Percentiles rank a stretch among this genome's conserved stretches.
These are phyloP conservation scores for Siniperca obscura DNA, from an alignment of 2,797 vertebrate species.

Conservation along the genomic window DNA sequence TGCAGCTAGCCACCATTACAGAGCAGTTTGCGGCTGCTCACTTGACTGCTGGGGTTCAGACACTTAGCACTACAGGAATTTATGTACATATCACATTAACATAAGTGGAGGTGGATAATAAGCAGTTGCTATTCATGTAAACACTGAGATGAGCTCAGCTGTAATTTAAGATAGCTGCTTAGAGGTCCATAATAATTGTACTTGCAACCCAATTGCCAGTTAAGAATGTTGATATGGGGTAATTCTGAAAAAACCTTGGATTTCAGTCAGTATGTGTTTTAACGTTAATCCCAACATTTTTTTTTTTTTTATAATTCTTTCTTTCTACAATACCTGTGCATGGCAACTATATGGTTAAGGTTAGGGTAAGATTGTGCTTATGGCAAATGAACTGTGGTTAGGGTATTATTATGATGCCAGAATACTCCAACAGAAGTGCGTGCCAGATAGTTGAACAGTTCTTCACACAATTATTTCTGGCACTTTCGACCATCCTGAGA, in stretches of 20 bases:
- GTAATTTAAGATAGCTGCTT: constrained; percentile 45
- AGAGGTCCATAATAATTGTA: constrained; percentile 35
- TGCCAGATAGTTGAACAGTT: neutral
- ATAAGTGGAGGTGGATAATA: constrained; percentile 63
- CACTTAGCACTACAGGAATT: constrained; percentile 57
- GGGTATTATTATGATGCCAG: neutral
- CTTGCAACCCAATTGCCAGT: constrained; percentile 3
- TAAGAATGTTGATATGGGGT: constrained; percentile 28
- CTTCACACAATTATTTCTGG: neutral
- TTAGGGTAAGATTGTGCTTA: neutral
- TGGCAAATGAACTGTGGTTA: constrained; percentile 7
- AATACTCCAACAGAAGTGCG: neutral
- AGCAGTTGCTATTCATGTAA: constrained; percentile 59
- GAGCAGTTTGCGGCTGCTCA: constrained; percentile 64
- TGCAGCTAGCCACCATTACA: constrained; percentile 73
- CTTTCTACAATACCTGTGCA: neutral
- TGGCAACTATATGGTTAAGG: neutral
- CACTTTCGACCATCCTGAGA: neutral
- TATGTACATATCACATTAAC: constrained; percentile 62
- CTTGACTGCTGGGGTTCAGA: constrained; percentile 59
- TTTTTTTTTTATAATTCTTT: neutral
- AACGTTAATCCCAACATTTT: neutral
- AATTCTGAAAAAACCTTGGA: constrained; percentile 14
- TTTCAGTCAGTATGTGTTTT: constrained; percentile 14
- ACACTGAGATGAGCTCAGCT: constrained; percentile 55